phyloP scores from a whole-genome alignment of 1,140 invertebrate genomes.

The Drosophila trapezifrons region DNA sequence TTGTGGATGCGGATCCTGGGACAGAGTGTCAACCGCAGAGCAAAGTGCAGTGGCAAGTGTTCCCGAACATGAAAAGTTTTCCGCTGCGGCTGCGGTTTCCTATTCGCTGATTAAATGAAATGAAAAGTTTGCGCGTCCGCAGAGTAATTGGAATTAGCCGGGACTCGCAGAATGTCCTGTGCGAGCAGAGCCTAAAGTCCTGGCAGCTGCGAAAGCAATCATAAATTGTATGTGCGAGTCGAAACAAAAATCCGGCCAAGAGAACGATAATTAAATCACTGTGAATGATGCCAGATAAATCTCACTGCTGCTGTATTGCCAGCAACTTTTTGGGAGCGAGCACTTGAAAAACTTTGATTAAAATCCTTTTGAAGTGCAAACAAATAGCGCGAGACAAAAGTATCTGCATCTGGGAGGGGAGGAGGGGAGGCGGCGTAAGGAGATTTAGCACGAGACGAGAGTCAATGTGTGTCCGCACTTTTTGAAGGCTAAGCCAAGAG shows the following conservation, averaged over 20 bases:
- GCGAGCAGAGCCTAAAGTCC: constrained; percentile 7
- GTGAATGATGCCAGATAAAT: constrained; percentile 68
- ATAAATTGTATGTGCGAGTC: constrained; percentile 54
- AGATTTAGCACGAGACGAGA: constrained; percentile 21
- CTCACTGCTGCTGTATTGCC: constrained; percentile 22
- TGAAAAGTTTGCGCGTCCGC: constrained; percentile 32
- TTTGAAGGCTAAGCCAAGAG: constrained; percentile 65
- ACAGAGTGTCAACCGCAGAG: constrained; percentile 60
- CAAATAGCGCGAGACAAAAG: constrained; percentile 75
- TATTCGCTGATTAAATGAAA: constrained; percentile 51
- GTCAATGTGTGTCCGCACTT: constrained; percentile 68
- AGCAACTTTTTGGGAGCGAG: constrained; percentile 26
- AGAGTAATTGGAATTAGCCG: constrained; percentile 40
- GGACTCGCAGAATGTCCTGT: background rate
- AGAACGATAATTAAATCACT: constrained; percentile 74
- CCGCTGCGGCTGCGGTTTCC: constrained; percentile 41
- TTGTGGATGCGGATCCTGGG: background rate
- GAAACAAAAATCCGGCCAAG: constrained; percentile 13
- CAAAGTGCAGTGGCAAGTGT: constrained; percentile 58
- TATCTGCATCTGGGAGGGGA: constrained; percentile 8
- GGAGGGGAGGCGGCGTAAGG: background rate
- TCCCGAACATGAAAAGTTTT: constrained; percentile 52
- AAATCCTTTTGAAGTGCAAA: constrained; percentile 81
- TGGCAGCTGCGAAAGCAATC: constrained; percentile 44
- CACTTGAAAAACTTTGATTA: constrained; percentile 80